Base-by-base conservation (phyloP, 1,140 invertebrate species). In the Brachionus paranguensis region DNA sequence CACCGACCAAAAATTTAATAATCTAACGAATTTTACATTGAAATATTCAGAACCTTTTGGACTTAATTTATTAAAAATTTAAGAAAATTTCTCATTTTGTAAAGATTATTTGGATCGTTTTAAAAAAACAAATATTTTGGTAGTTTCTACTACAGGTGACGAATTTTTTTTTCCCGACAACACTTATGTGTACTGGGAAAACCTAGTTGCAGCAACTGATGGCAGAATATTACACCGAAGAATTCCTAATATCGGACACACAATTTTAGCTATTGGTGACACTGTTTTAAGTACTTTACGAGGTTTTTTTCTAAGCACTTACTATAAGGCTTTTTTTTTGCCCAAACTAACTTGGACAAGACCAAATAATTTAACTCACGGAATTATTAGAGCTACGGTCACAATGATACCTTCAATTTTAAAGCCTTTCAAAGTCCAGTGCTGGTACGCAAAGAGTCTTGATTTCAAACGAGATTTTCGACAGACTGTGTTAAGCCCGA, bases 101-200 rank as follows among this genome's bases (percentile, higher is more conserved):
- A 2, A 41, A 72, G 68, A 55, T 47, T 60, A 81, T 41, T 81
- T 81, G 8, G 86, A 87, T 17, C 64, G 87, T 37, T 86, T 85
- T 41, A 85, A 74, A 33, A 86, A 65, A 2, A 87, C 87, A 64
- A 86, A 87, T 2, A 87, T 88, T 43, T 74, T 87, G 72, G 86
- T 88, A 1, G 85, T 87, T 20, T 86, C 85, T 11, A 86, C 87
- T 0, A 86, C 86, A 7, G 87, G 87, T 3, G 88, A 89, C 70
- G 87, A 89, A 84, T 89, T 89, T 84, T 89, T 88, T 79, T 84
- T 87, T 27, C 86, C 86, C 11, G 88, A 89, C 45, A 87, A 88
- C 83, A 86, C 87, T 1, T 85, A 88, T 74, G 87, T 86, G 68
- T 88, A 86, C 78, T 88, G 86, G 85, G 78, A 85, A 72, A 64